phyloP scores from a whole-genome alignment of 1,140 invertebrate genomes.

The Papilio polytes region DNA sequence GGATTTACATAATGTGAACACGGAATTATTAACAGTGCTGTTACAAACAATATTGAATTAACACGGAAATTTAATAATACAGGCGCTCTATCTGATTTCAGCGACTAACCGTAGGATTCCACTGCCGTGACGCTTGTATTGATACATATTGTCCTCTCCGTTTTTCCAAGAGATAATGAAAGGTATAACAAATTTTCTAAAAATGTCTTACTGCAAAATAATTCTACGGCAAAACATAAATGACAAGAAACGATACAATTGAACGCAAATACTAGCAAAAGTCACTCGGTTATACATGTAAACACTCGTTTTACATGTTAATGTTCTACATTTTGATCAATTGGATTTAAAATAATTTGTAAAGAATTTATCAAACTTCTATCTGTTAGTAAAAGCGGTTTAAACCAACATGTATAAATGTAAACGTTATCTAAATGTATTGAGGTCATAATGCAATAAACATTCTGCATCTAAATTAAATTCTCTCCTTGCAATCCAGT shows the following conservation, averaged over 20 bases:
- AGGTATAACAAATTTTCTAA: neutral
- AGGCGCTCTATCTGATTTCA: neutral
- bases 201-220: neutral
- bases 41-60: neutral
- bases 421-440: slow-evolving; percentile 6
- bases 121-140: neutral
- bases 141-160: neutral
- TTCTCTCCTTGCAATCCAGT: neutral
- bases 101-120: neutral
- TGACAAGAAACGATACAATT: neutral
- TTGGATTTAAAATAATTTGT: neutral
- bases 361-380: neutral
- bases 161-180: neutral
- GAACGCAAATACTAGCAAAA: neutral
- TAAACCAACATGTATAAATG: neutral
- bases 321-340: neutral
- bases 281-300: neutral
- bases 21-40: neutral
- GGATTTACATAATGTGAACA: slow-evolving; percentile 16
- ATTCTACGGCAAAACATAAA: neutral
- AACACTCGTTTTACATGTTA: neutral
- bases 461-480: neutral
- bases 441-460: neutral
- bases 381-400: neutral
- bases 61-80: neutral